Evolutionary conservation across 2,797 vertebrate genomes (phyloP), one percentile per base, ranked within the genome.

Genomic region (Brotula barbata): DNA sequence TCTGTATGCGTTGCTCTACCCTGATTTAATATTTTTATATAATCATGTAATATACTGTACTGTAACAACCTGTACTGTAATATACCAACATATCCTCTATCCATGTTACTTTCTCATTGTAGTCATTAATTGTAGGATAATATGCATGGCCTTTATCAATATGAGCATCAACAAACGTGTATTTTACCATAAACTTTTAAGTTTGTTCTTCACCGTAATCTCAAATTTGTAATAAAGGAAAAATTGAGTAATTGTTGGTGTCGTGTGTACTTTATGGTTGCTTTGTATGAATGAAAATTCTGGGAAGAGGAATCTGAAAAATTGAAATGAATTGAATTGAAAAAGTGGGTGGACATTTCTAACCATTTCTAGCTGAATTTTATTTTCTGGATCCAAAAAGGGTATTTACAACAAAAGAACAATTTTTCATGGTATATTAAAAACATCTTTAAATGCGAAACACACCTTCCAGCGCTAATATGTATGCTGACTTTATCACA

Each of bases 1-100:
- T 73, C 47, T 72, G 42, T 70, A 60, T 57, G 52, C 48, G 17
- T 67, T 73, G 49, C 78, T 87, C 67, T 80, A 80, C 56, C 54
- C 54, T 58, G 31, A 87, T 78, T 73, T 66, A 85, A 72, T 85
- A 88, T 90, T 88, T 86, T 89, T 88, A 78, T 90, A 88, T 71
- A 66, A 70, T n/a, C 47, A 79, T 88, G 78, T 85, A 82, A 81
- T 63, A 82, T 75, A 76, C 59, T 83, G 62, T 82, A 83, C 78
- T 86, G 79, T 86, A 83, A 75, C 61, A 62, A 58, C 75, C 80
- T 80, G 57, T 78, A 75, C 71, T 82, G 76, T 89, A 68, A 62
- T 67, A 76, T 81, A 55, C 72, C 72, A 75, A 82, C 73, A 85
- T 85, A 75, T 64, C 25, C 53, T 19, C 58, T 44, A 50, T 31